Conservation (phyloP, 2,797 vertebrate genomes). For the Acridotheres tristis region DNA sequence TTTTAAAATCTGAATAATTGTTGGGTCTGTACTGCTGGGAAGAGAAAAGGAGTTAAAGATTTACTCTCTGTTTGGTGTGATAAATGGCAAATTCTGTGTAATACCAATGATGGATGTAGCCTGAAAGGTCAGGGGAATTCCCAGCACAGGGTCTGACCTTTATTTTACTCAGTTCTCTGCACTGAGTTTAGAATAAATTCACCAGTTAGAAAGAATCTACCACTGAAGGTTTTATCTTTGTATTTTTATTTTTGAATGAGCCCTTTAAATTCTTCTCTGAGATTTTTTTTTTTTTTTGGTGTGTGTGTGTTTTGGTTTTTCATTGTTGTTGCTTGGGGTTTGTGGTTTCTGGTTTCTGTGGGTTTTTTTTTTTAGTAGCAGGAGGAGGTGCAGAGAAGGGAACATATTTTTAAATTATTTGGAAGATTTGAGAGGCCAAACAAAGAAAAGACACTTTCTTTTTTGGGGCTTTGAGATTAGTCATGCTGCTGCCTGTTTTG, state of each 20-base stretch:
- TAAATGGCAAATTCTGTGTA: slow-evolving; percentile 73
- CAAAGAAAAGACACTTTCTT: slow-evolving; percentile 3
- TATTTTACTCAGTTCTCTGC: slow-evolving; percentile 84
- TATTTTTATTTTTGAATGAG: slow-evolving; percentile 59
- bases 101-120: slow-evolving; percentile 77
- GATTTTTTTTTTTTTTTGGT: not conserved
- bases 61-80: slow-evolving; percentile 68
- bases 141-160: slow-evolving; percentile 92
- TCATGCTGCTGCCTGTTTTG: slow-evolving; percentile 57
- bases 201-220: slow-evolving; percentile 36
- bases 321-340: not conserved
- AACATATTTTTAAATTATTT: not conserved
- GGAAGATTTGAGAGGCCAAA: slow-evolving; percentile 42
- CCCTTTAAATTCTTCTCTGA: slow-evolving; percentile 35
- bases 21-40: slow-evolving; percentile 33
- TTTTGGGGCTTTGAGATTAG: slow-evolving; percentile 59
- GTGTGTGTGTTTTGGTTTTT: not conserved
- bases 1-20: slow-evolving; percentile 60
- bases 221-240: slow-evolving; percentile 47
- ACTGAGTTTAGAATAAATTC: slow-evolving; percentile 70
- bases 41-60: slow-evolving; percentile 59
- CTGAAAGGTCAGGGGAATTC: slow-evolving; percentile 92
- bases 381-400: not conserved
- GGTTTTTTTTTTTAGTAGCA: not conserved
- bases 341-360: not conserved